These are phyloP conservation scores for Trissoscelio sp. DNA, from an alignment of 2,888 invertebrate species.

Conservation along the genomic window DNA sequence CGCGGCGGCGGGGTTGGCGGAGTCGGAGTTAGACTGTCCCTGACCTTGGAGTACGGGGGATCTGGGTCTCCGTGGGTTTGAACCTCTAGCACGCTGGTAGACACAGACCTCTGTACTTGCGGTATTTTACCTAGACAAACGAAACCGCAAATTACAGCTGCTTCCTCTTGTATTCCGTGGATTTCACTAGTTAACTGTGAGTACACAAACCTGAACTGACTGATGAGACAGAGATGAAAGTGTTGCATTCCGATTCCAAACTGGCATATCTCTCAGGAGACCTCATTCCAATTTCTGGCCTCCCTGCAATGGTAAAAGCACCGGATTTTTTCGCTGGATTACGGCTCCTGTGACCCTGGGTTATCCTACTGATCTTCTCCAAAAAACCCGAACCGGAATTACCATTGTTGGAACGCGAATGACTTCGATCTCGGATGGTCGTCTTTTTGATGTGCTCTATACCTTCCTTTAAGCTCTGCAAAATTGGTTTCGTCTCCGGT, in stretches of 20 bases:
- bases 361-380: conserved; percentile 80
- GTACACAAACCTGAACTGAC: conserved; percentile 58
- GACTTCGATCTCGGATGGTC: conserved; percentile 79
- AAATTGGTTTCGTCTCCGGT: conserved; percentile 79
- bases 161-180: neutral
- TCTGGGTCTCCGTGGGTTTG: conserved; percentile 77
- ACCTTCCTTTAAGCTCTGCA: conserved; percentile 80
- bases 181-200: neutral
- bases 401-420: conserved; percentile 73
- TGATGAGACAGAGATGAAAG: conserved; percentile 71
- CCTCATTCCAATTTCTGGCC: conserved; percentile 82
- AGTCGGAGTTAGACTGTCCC: conserved; percentile 79
- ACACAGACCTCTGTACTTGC: conserved; percentile 80
- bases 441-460: conserved; percentile 81
- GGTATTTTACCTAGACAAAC: conserved; percentile 71
- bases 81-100: conserved; percentile 80
- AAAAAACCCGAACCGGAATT: conserved; percentile 75
- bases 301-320: conserved; percentile 81
- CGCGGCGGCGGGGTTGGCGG: conserved; percentile 78
- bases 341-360: conserved; percentile 79
- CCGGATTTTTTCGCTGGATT: conserved; percentile 82
- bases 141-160: conserved; percentile 23
- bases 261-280: conserved; percentile 81
- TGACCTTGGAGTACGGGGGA: conserved; percentile 82
- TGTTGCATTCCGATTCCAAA: conserved; percentile 79